Percentiles rank a stretch among this genome's conserved stretches.
These are phyloP conservation scores for Capitulum mitella DNA, from an alignment of 2,888 invertebrate species.

Conservation along the genomic window DNA sequence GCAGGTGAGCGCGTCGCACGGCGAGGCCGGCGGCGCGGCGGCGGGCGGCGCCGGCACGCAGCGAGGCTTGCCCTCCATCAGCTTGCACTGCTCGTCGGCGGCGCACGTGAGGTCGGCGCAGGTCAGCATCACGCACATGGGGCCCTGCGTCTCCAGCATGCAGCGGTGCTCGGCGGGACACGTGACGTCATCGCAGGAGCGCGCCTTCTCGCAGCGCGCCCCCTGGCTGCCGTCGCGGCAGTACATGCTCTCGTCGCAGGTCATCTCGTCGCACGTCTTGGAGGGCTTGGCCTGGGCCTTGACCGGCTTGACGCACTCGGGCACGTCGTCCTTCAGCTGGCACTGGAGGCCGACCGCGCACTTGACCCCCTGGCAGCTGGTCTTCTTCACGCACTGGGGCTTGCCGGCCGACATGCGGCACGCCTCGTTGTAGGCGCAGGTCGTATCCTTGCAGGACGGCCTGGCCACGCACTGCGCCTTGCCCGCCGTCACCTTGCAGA, in stretches of 20 bases:
- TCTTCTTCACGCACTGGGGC: no score
- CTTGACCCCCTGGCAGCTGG: no score
- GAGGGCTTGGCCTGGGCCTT: no score
- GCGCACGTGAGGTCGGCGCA: background rate
- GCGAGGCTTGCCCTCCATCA: background rate
- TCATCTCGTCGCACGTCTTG: background rate
- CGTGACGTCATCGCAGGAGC: background rate
- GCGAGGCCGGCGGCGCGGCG: background rate
- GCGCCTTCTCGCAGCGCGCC: background rate
- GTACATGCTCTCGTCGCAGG: background rate
- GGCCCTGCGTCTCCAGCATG: no score
- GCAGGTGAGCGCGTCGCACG: background rate
- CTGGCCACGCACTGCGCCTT: no score
- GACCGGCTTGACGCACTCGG: no score
- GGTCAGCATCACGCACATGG: background rate
- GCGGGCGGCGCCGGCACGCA: background rate
- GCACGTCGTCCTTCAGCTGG: no score
- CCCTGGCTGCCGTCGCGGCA: background rate
- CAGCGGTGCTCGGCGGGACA: background rate
- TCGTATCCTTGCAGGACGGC: no score
- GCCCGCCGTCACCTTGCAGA: no score
- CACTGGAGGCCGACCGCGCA: no score
- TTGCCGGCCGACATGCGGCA: no score
- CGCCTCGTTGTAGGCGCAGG: no score
- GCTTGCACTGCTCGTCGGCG: background rate